Percentiles rank a stretch among this genome's conserved stretches.
Conservation (phyloP, 64 coral and sea anemone species). For the Stichodactyla mertensii region DNA sequence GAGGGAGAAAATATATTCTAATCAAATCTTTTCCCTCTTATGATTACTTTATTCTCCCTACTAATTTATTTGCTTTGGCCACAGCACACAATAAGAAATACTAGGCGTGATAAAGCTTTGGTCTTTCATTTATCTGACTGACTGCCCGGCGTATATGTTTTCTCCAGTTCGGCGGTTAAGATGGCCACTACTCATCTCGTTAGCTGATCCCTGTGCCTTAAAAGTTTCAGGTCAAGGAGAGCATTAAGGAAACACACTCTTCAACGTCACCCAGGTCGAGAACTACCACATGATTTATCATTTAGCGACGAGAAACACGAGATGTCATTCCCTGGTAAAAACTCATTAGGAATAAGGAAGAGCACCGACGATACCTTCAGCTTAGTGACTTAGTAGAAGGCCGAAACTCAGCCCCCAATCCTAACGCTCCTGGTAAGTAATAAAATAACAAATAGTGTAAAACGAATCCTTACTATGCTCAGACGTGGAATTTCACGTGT, state of each 20-base stretch:
- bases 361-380: not conserved
- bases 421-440: conserved; percentile 14
- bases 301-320: not conserved
- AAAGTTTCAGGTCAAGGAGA: not conserved
- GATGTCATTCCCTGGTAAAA: not conserved
- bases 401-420: not conserved
- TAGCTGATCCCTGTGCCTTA: not conserved
- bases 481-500: not conserved
- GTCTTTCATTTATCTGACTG: not conserved
- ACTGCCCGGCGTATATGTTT: not conserved
- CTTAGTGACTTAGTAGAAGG: not conserved
- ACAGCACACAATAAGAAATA: not conserved
- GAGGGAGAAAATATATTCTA: not conserved
- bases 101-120: not conserved
- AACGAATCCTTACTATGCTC: not conserved
- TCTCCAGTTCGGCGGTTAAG: not conserved
- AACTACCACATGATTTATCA: not conserved
- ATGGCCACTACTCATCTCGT: not conserved
- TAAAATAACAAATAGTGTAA: not conserved
- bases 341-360: not conserved
- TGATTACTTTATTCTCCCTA: not conserved
- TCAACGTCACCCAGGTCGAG: not conserved
- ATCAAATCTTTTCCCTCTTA: not conserved
- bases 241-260: not conserved
- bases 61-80: not conserved